Evolutionary conservation across 2,113 vertebrate species (phyloP).

Genomic region (Cepphus grylle): DNA sequence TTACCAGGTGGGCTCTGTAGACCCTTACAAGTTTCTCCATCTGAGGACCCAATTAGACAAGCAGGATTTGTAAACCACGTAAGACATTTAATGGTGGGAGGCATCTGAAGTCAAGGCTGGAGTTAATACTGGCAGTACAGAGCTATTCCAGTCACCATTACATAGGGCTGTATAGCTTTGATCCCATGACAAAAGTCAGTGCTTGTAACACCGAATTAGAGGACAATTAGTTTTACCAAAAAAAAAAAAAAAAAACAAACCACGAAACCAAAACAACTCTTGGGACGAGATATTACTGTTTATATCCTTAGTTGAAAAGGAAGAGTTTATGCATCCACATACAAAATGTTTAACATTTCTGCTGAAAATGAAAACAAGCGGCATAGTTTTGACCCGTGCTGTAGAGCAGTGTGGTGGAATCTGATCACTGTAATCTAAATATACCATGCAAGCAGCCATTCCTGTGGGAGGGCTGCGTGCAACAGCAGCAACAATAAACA

Average conservation of each 20-base stretch:
- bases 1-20: neutral
- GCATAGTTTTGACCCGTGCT: neutral
- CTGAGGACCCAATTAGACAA: neutral
- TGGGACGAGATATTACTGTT: neutral
- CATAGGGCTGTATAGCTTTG: neutral
- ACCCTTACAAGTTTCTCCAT: neutral
- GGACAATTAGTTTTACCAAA: neutral
- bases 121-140: neutral
- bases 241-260: too few species aligned
- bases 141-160: neutral
- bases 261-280: neutral
- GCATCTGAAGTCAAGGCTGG: neutral
- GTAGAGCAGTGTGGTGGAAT: neutral
- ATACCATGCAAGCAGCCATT: neutral
- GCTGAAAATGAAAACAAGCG: conserved; percentile 35
- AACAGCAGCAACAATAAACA: neutral
- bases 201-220: neutral
- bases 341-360: conserved; percentile 22
- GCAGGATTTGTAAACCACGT: neutral
- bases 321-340: neutral
- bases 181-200: neutral
- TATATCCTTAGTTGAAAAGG: neutral
- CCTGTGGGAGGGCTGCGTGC: neutral
- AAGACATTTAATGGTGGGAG: neutral
- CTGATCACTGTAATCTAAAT: conserved; percentile 6